Percentiles rank a stretch among this genome's conserved stretches.
These are phyloP conservation scores for Panulirus ornatus DNA, from an alignment of 1,140 invertebrate species.

Conservation along the genomic window DNA sequence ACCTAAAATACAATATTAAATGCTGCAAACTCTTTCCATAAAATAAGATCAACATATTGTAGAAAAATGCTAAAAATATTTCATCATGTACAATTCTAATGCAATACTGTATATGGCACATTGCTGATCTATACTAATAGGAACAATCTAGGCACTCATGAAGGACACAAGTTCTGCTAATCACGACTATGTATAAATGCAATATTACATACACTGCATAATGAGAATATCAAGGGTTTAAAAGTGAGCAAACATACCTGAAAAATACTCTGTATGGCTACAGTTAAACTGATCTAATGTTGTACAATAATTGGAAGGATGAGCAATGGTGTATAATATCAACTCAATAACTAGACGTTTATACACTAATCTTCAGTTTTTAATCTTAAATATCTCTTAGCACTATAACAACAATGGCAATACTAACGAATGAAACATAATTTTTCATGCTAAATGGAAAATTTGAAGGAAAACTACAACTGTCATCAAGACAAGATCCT, in stretches of 20 bases:
- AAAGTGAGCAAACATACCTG: neutral
- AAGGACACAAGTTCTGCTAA: too few species aligned
- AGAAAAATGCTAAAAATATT: neutral
- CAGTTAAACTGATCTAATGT: neutral
- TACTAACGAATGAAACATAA: neutral
- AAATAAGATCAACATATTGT: neutral
- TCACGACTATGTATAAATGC: too few species aligned
- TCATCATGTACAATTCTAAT: neutral
- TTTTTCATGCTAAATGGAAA: neutral
- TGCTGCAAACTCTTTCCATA: neutral
- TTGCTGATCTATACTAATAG: neutral
- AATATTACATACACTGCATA: neutral
- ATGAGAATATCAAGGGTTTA: neutral
- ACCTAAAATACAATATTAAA: neutral
- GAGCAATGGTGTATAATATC: too few species aligned
- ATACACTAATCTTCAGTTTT: neutral
- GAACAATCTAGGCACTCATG: neutral
- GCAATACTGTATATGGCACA: neutral
- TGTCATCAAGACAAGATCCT: neutral
- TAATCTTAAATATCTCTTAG: neutral
- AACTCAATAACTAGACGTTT: neutral
- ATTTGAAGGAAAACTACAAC: neutral
- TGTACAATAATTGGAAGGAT: neutral
- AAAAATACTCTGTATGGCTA: neutral
- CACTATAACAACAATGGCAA: neutral